phyloP scores from a whole-genome alignment of 2,888 invertebrate species.

The Lasius fuliginosus region DNA sequence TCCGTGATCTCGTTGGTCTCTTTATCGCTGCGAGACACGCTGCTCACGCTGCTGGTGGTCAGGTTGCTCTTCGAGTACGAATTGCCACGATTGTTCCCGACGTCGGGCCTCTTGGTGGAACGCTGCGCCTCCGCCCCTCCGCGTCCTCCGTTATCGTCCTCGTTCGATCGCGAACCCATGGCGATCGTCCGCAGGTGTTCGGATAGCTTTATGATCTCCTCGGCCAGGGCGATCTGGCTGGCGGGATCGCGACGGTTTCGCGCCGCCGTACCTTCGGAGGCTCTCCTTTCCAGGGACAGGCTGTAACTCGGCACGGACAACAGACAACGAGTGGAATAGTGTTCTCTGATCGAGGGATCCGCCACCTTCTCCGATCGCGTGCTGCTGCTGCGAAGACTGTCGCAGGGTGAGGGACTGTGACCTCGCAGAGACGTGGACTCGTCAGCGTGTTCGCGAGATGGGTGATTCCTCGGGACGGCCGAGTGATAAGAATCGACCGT shows the following conservation, averaged over 20 bases:
- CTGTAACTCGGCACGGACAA: slow-evolving; percentile 69
- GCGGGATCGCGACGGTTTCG: slow-evolving; percentile 77
- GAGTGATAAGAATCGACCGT: slow-evolving; percentile 88
- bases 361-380: slow-evolving; percentile 82
- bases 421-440: slow-evolving; percentile 87
- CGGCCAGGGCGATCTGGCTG: slow-evolving; percentile 88
- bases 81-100: slow-evolving; percentile 1
- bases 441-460: slow-evolving; percentile 33
- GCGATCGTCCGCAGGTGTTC: slow-evolving; percentile 89
- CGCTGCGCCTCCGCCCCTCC: neutral
- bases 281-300: slow-evolving; percentile 90
- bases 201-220: slow-evolving; percentile 94
- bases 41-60: neutral
- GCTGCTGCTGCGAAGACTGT: slow-evolving; percentile 91
- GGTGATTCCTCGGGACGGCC: neutral
- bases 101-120: neutral
- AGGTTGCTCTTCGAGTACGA: slow-evolving; percentile 52
- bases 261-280: slow-evolving; percentile 91
- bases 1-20: slow-evolving; percentile 82
- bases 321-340: slow-evolving; percentile 31
- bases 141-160: neutral
- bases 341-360: slow-evolving; percentile 51
- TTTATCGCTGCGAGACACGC: slow-evolving; percentile 35
- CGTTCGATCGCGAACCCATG: slow-evolving; percentile 43
- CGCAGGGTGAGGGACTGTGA: slow-evolving; percentile 94